These are phyloP conservation scores for Ptychoptera albimana DNA, from an alignment of 2,888 invertebrate genomes.

Conservation along the genomic window DNA sequence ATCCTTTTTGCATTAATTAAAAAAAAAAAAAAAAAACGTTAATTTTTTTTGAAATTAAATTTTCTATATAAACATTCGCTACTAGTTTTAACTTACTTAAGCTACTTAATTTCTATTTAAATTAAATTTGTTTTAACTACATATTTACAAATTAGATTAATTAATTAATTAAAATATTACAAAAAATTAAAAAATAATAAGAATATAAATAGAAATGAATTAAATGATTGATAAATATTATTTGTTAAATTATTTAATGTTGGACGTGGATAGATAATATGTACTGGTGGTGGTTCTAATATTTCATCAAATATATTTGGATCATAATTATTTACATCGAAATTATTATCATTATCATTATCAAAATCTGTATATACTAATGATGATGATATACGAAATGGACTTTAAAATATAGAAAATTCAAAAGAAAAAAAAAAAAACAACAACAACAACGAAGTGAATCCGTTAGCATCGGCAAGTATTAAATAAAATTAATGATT, in stretches of 20 bases:
- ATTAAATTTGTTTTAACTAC: no score
- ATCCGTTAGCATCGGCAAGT: not conserved
- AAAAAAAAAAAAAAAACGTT: not conserved
- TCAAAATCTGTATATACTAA: conserved; percentile 42
- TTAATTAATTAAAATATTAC: not conserved
- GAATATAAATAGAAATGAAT: not conserved
- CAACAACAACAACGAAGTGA: no score
- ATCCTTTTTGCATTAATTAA: conserved; percentile 2
- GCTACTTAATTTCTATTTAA: conserved; percentile 5
- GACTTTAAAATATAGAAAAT: conserved; percentile 20
- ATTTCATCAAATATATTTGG: conserved; percentile 44
- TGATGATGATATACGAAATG: conserved; percentile 47
- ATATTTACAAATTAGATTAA: not conserved
- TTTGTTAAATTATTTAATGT: conserved; percentile 13
- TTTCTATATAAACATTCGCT: no score
- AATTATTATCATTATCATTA: conserved; percentile 19
- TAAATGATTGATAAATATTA: no score
- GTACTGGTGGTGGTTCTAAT: conserved; percentile 50
- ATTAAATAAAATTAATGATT: not conserved
- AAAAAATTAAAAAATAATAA: not conserved
- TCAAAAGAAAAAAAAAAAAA: not conserved
- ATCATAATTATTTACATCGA: conserved; percentile 15
- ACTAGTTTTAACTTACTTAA: no score
- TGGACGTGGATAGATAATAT: conserved; percentile 51
- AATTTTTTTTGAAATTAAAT: no score